Evolutionary conservation across 1,140 invertebrate genomes (phyloP).

Genomic region (Lysiphlebus fabarum): DNA sequence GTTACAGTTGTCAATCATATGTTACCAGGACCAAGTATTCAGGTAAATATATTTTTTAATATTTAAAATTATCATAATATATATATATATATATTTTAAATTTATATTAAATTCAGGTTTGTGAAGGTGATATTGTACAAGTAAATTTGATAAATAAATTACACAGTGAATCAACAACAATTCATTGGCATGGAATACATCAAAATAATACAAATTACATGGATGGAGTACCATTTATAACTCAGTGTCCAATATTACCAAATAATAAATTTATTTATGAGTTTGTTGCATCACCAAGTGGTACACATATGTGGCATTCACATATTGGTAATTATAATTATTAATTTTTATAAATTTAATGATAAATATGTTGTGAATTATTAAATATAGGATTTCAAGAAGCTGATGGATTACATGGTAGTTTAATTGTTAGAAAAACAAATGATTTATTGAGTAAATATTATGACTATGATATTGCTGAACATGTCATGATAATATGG

Average conservation of each 20-base stretch:
- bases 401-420: constrained; percentile 56
- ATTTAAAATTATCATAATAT: not conserved
- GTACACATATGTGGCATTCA: constrained; percentile 39
- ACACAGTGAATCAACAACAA: constrained; percentile 30
- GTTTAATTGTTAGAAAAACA: constrained; percentile 52
- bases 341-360: constrained; percentile 4
- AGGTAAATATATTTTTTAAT: constrained; percentile 34
- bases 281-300: constrained; percentile 29
- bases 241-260: constrained; percentile 35
- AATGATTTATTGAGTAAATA: constrained; percentile 41
- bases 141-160: constrained; percentile 38
- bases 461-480: constrained; percentile 57
- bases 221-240: constrained; percentile 52
- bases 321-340: constrained; percentile 31
- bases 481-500: constrained; percentile 54
- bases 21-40: constrained; percentile 56
- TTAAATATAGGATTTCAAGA: constrained; percentile 50
- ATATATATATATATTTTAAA: too few relatives aligned
- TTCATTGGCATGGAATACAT: constrained; percentile 43
- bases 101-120: constrained; percentile 28
- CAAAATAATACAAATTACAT: constrained; percentile 47
- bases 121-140: constrained; percentile 37
- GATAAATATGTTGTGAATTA: constrained; percentile 8
- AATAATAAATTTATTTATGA: constrained; percentile 32
- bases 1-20: constrained; percentile 52